phyloP scores from a whole-genome alignment of 2,113 vertebrate species.

The Spea multiplicata region DNA sequence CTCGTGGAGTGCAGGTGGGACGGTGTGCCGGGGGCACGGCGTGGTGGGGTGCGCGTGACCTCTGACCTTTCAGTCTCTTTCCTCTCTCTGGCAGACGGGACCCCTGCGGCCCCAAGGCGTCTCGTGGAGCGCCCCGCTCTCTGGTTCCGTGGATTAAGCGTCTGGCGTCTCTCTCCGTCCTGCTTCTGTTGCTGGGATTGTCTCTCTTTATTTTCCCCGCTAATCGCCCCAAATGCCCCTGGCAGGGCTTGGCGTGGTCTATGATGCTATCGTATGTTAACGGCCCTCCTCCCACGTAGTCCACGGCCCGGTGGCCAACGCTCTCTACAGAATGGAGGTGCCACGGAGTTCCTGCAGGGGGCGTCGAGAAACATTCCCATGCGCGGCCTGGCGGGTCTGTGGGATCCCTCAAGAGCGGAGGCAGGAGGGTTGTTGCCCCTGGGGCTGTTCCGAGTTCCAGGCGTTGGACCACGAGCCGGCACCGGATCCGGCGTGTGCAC shows the following conservation, averaged over 20 bases:
- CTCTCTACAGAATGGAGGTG: background rate
- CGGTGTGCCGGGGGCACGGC: too few relatives aligned
- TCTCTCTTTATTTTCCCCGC: conserved; percentile 24
- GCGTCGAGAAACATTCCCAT: too few relatives aligned
- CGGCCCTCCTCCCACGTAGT: conserved; percentile 74
- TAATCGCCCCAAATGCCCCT: conserved; percentile 54
- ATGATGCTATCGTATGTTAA: conserved; percentile 73
- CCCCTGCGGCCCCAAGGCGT: background rate
- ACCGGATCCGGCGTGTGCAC: too few relatives aligned
- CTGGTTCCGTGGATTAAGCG: background rate
- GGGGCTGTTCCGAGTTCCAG: too few relatives aligned
- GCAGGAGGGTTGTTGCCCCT: too few relatives aligned
- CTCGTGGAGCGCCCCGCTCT: background rate
- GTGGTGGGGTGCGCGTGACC: background rate
- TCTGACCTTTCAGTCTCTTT: background rate
- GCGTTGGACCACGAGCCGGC: too few relatives aligned
- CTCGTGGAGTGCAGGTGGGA: conserved; percentile 53
- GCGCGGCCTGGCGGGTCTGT: too few relatives aligned
- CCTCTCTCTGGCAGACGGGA: background rate
- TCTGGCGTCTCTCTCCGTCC: conserved; percentile 51
- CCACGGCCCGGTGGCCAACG: background rate
- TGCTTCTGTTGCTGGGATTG: conserved; percentile 62
- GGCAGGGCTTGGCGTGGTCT: conserved; percentile 50
- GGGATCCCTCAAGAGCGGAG: too few relatives aligned
- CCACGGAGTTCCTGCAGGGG: too few relatives aligned